Conservation (phyloP, 2,797 vertebrate genomes). For the Hyperoplus immaculatus region DNA sequence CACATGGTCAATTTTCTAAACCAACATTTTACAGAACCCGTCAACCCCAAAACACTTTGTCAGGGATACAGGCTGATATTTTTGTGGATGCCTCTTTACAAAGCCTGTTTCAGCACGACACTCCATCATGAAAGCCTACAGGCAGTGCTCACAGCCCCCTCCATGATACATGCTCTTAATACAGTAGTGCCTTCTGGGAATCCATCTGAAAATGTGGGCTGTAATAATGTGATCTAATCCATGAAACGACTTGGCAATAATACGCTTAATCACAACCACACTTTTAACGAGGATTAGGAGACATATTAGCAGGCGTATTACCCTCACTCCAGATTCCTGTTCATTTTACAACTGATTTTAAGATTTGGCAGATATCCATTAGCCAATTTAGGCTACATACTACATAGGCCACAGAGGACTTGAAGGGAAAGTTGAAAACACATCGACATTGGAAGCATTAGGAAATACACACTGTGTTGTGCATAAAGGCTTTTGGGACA, state of each 20-base stretch:
- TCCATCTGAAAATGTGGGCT: constrained; percentile 29
- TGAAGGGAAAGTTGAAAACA: constrained; percentile 43
- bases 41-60: constrained; percentile 54
- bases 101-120: constrained; percentile 44
- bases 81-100: constrained; percentile 48
- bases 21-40: constrained; percentile 39
- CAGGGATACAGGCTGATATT: constrained; percentile 47
- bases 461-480: constrained; percentile 2
- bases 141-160: constrained; percentile 17
- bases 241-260: constrained; percentile 64
- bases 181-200: constrained; percentile 36
- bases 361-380: constrained; percentile 65
- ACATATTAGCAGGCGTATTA: constrained; percentile 66
- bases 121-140: constrained; percentile 44
- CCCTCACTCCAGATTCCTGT: constrained; percentile 65
- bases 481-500: not conserved
- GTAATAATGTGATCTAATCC: constrained; percentile 67
- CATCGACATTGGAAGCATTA: not conserved
- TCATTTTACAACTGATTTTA: constrained; percentile 77
- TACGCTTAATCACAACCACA: constrained; percentile 67
- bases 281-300: constrained; percentile 72
- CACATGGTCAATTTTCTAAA: constrained; percentile 40
- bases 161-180: constrained; percentile 36
- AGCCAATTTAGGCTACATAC: constrained; percentile 48
- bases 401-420: constrained; percentile 47